These are phyloP conservation scores for Artibeus lituratus DNA, from an alignment of 2,797 vertebrate species.

Conservation along the genomic window DNA sequence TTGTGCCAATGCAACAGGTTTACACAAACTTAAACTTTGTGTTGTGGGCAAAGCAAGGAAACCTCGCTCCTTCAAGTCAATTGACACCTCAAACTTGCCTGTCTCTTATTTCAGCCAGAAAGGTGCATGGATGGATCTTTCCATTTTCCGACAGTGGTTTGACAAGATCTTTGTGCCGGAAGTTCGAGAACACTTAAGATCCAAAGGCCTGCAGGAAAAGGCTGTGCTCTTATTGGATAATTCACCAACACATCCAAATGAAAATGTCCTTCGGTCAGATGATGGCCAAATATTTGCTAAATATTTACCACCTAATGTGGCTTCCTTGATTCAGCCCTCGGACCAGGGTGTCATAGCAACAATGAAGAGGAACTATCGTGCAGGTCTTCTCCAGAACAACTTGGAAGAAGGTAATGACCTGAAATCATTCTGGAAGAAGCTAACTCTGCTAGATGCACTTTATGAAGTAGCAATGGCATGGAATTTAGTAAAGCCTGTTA, in stretches of 20 bases:
- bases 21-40: constrained; percentile 75
- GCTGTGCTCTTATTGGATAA: constrained; percentile 74
- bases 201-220: constrained; percentile 71
- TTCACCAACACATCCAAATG: constrained; percentile 75
- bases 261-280: constrained; percentile 72
- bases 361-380: constrained; percentile 73
- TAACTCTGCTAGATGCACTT: constrained; percentile 73
- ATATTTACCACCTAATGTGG: constrained; percentile 72
- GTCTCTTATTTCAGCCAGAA: constrained; percentile 76
- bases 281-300: constrained; percentile 77
- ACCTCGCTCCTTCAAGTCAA: constrained; percentile 66
- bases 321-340: constrained; percentile 64
- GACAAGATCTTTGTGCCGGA: constrained; percentile 75
- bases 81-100: constrained; percentile 70
- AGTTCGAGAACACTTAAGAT: constrained; percentile 71
- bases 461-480: constrained; percentile 74
- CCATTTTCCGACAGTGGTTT: constrained; percentile 76
- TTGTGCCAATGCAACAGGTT: constrained; percentile 74
- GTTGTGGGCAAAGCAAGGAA: constrained; percentile 72
- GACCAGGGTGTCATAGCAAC: constrained; percentile 65
- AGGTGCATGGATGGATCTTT: constrained; percentile 76
- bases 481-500: constrained; percentile 67
- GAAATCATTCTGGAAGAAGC: constrained; percentile 71
- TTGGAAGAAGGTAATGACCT: constrained; percentile 76
- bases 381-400: constrained; percentile 73